Conservation (phyloP, 2,888 invertebrate genomes). For the Drosophila cracens region DNA sequence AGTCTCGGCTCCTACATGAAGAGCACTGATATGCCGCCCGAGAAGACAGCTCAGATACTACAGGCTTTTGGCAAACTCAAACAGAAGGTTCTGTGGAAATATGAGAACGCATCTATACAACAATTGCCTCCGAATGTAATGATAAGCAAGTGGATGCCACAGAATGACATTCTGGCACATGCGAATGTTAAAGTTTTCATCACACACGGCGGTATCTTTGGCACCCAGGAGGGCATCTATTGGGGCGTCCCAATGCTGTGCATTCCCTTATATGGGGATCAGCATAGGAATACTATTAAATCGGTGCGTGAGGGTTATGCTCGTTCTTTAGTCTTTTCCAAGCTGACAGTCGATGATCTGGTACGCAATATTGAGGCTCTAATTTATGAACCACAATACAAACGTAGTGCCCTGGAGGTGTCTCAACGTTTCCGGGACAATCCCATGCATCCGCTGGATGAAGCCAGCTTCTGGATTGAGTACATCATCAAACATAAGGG, state of each 20-base stretch:
- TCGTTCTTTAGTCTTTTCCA: conserved; percentile 79
- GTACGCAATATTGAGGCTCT: conserved; percentile 82
- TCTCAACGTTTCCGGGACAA: conserved; percentile 86
- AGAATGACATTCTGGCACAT: conserved; percentile 86
- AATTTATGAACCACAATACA: conserved; percentile 83
- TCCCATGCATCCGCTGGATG: conserved; percentile 86
- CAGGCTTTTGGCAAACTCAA: conserved; percentile 85
- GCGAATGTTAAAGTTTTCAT: conserved; percentile 85
- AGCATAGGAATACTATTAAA: conserved; percentile 84
- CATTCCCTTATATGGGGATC: conserved; percentile 85
- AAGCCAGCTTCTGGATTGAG: conserved; percentile 88
- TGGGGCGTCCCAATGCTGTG: conserved; percentile 85
- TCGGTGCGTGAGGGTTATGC: conserved; percentile 84
- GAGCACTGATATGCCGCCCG: conserved; percentile 84
- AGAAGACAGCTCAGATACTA: conserved; percentile 82
- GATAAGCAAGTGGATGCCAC: conserved; percentile 86
- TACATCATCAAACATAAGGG: conserved; percentile 86
- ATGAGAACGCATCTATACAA: conserved; percentile 84
- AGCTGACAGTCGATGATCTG: conserved; percentile 83
- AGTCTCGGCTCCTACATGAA: conserved; percentile 85
- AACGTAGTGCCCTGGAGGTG: conserved; percentile 84
- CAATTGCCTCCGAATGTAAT: conserved; percentile 85
- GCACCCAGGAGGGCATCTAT: conserved; percentile 85
- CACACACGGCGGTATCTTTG: conserved; percentile 85
- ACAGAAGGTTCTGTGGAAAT: conserved; percentile 86